These are phyloP conservation scores for Athetis lepigone DNA, from an alignment of 2,888 invertebrate genomes.

Conservation along the genomic window DNA sequence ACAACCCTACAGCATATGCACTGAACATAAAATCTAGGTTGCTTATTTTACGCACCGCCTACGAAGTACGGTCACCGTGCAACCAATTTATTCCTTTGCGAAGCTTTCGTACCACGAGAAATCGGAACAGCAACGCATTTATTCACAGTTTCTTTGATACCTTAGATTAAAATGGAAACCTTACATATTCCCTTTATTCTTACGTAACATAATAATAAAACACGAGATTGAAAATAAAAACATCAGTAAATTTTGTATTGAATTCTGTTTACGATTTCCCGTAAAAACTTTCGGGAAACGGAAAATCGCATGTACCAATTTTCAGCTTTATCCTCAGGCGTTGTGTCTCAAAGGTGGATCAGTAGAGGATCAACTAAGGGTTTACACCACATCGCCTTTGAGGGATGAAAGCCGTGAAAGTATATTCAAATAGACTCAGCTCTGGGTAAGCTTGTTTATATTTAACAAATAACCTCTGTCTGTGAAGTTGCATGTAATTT, in stretches of 20 bases:
- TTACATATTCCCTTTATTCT: conserved; percentile 12
- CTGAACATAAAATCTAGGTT: conserved; percentile 8
- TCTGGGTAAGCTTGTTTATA: conserved; percentile 26
- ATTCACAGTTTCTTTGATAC: conserved; percentile 19
- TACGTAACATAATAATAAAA: conserved; percentile 31
- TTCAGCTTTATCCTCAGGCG: conserved; percentile 35
- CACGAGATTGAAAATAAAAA: conserved; percentile 31
- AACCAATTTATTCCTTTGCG: conserved; percentile 30
- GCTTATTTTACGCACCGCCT: neutral
- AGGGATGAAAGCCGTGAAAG: conserved; percentile 17
- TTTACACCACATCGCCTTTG: conserved; percentile 30
- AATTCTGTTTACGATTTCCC: conserved; percentile 32
- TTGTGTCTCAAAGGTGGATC: conserved; percentile 33
- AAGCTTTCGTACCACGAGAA: conserved; percentile 1
- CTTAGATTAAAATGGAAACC: conserved; percentile 39
- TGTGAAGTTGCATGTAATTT: conserved; percentile 16
- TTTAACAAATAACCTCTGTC: conserved; percentile 24
- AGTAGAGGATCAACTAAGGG: conserved; percentile 40
- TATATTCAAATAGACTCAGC: conserved; percentile 38
- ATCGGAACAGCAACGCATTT: conserved; percentile 7
- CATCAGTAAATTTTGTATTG: conserved; percentile 27
- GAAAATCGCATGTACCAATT: conserved; percentile 35
- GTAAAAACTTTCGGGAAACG: conserved; percentile 28
- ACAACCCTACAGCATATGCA: neutral
- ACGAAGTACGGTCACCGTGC: conserved; percentile 3